Base-by-base conservation (phyloP, 2,888 invertebrate species). In the Lamellibrachia columna region DNA sequence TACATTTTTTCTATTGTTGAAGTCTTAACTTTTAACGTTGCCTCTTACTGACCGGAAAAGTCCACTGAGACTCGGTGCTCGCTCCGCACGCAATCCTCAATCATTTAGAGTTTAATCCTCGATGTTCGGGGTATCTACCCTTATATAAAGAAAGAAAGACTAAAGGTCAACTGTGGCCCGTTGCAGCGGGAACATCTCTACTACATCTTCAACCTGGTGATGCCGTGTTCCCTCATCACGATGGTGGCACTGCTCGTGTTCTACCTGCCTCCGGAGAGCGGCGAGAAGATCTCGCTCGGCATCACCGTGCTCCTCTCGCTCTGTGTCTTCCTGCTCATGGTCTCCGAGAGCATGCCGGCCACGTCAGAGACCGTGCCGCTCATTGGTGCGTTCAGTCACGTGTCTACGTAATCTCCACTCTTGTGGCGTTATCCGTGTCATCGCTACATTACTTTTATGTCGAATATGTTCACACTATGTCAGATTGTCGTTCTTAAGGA, bases 151-250 rank as follows among this genome's bases (percentile, higher is more conserved):
- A 28, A 28, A 28, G 28, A 40, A 40, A 40, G 40, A 40, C 40
- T 40, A 40, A 40, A 22, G 75, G 22, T 75, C n/a, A 22, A n/a
- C n/a, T 15, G 75, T n/a, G 22, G n/a, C 22, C 75, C n/a, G 75
- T 75, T 75, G 55, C 92, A 92, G 90, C 92, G 92, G 2, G 58
- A 90, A 60, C 90, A 92, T 40, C 92, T 92, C 15, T 92, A 92
- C 92, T 92, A 92, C 92, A 92, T 60, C 58, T 92, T 92, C 92
- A 92, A 92, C 90, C 90, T 92, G 52, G 92, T 60, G 90, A 92
- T 92, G 92, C 92, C 92, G 3, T 75, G 92, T 52, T 52, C 60
- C 40, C 55, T 92, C 58, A 90, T 92, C 58, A 92, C 92, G 40
- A 15, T 60, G 15, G 90, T 92, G 15, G 92, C 75, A 1, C 40